A percentile compares a stretch with the other conserved stretches of the same genome.
Evolutionary conservation across 2,888 invertebrate species (phyloP).

Genomic region (Drosophila peninsularis): DNA sequence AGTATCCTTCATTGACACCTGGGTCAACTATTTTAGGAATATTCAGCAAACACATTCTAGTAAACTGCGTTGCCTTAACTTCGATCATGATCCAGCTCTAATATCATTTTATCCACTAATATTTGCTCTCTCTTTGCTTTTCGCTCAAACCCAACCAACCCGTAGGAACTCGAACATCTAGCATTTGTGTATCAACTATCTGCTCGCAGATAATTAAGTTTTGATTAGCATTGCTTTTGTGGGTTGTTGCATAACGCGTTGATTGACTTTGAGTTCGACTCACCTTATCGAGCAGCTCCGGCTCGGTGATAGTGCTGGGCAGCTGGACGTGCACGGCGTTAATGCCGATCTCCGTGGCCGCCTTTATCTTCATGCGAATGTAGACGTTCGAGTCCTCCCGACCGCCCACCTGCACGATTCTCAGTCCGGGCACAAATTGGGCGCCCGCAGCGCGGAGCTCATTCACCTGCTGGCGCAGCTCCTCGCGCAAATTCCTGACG

Average conservation of each 20-base stretch:
- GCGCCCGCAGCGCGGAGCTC: slow-evolving; percentile 86
- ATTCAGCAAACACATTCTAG: too few species aligned
- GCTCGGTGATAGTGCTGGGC: slow-evolving; percentile 92
- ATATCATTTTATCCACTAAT: too few species aligned
- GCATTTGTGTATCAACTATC: too few species aligned
- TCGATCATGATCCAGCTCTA: too few species aligned
- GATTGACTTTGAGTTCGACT: slow-evolving; percentile 28
- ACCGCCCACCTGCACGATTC: slow-evolving; percentile 98
- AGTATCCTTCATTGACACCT: too few species aligned
- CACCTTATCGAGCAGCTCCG: slow-evolving; percentile 86
- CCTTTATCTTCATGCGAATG: slow-evolving; percentile 97
- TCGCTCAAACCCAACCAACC: neutral
- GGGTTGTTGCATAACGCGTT: slow-evolving; percentile 19
- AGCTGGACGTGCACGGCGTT: slow-evolving; percentile 91
- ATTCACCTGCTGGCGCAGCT: slow-evolving; percentile 88
- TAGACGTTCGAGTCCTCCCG: slow-evolving; percentile 99
- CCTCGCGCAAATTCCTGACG: slow-evolving; percentile 89
- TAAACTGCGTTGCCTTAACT: too few species aligned
- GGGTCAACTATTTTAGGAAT: too few species aligned
- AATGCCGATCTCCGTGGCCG: slow-evolving; percentile 96
- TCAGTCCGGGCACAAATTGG: slow-evolving; percentile 90
- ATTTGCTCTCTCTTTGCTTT: neutral
- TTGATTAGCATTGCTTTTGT: neutral
- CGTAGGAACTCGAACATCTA: neutral
- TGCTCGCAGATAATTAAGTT: neutral